Base-by-base conservation (phyloP, 2,888 invertebrate genomes). In the Epinotia demarniana region DNA sequence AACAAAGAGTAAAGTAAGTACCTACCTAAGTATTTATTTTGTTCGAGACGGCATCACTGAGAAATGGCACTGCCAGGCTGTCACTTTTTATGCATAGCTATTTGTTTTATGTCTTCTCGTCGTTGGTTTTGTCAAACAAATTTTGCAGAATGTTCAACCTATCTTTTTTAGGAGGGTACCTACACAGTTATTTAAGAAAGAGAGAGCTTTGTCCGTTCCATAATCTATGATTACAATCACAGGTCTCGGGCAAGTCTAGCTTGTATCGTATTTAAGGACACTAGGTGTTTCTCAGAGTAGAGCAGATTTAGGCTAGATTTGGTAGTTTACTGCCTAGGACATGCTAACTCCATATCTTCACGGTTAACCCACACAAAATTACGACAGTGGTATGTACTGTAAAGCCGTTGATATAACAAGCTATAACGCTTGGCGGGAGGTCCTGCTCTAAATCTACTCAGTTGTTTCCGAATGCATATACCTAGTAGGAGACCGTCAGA, bases 341-440 rank as follows among this genome's bases (percentile, higher is more conserved):
- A 53, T 53, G n/a, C n/a, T 53, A 53, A 16, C 2, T 53, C n/a
- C 6, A n/a, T 53, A 6, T 53, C 1, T 53, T 53, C 2, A n/a
- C 6, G n/a, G 2, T 53, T n/a, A n/a, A 53, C 6, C 4, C 53
- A 53, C 5, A 53, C 53, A 53, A 53, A 53, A 53, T n/a, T 8
- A n/a, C 8, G 16, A n/a, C n/a, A 49, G 49, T 49, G 49, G 49
- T 27, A 27, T 27, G 16, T 61, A 85, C 81, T n/a, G 53, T 53
- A 53, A 53, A 53, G 83, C 78, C 80, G 82, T 57, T 58, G 80
- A 83, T 85, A 84, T 2, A 2, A 39, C 84, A 86, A 82, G 83
- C 82, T 80, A 27, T 27, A 3, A 82, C 81, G 82, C 83, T 80
- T 81, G 82, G 82, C 80, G 84, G 86, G 87, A 79, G 84, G 83